These are phyloP conservation scores for Pseudolycoriella hygida DNA, from an alignment of 2,888 invertebrate genomes.

Conservation along the genomic window DNA sequence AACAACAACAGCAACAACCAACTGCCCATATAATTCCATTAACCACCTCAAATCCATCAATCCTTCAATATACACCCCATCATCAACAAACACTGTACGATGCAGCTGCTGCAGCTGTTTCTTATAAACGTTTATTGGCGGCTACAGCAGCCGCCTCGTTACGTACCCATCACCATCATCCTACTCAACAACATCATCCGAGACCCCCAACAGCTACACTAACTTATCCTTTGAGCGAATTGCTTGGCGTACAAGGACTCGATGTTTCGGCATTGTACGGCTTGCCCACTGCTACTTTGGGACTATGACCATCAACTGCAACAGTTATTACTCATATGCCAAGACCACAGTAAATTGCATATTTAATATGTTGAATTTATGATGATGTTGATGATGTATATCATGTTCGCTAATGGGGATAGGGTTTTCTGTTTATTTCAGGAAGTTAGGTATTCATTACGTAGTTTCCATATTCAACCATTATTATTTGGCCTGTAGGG, in stretches of 20 bases:
- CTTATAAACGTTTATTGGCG: slow-evolving; percentile 27
- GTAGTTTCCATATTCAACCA: too few species aligned
- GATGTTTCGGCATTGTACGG: slow-evolving; percentile 54
- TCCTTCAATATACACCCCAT: slow-evolving; percentile 33
- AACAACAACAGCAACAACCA: slow-evolving; percentile 19
- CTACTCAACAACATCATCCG: slow-evolving; percentile 23
- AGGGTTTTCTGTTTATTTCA: too few species aligned
- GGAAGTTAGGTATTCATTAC: too few species aligned
- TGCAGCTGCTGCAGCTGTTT: slow-evolving; percentile 23
- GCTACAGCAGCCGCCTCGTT: slow-evolving; percentile 26
- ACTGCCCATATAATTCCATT: slow-evolving; percentile 19
- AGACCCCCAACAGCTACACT: slow-evolving; percentile 32
- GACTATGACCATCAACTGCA: slow-evolving; percentile 43
- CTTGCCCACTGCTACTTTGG: slow-evolving; percentile 47
- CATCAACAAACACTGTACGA: slow-evolving; percentile 34
- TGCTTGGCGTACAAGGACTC: slow-evolving; percentile 50
- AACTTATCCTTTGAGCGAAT: slow-evolving; percentile 49
- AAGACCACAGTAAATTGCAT: slow-evolving; percentile 16
- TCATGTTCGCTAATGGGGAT: too few species aligned
- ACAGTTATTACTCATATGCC: slow-evolving; percentile 24
- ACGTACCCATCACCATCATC: slow-evolving; percentile 19
- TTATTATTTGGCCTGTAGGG: too few species aligned
- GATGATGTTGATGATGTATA: too few species aligned
- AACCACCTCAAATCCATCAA: slow-evolving; percentile 29
- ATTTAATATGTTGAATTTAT: slow-evolving; percentile 1